A percentile compares a stretch with the other conserved stretches of the same genome.
These are phyloP conservation scores for Garra rufa DNA, from an alignment of 2,113 vertebrate species.

Conservation along the genomic window DNA sequence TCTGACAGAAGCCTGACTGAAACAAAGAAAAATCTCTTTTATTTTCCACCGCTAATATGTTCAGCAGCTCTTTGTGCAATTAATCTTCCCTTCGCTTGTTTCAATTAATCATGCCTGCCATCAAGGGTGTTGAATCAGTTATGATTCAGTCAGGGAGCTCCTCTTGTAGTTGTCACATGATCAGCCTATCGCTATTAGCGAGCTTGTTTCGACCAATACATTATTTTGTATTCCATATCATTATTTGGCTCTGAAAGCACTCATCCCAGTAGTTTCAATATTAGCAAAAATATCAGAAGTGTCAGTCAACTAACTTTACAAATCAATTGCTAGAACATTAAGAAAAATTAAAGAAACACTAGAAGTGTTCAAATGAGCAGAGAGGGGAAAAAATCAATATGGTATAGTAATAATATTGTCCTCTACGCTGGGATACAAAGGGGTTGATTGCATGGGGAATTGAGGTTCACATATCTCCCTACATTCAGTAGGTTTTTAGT, in stretches of 20 bases:
- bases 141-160: background rate
- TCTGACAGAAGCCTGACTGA: background rate
- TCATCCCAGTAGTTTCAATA: background rate
- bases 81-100: conserved; percentile 69
- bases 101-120: conserved; percentile 67
- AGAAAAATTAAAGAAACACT: background rate
- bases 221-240: background rate
- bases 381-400: background rate
- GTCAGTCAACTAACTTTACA: background rate
- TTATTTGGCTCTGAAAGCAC: background rate
- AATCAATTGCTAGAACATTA: background rate
- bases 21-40: background rate
- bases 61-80: conserved; percentile 62
- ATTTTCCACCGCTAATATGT: conserved; percentile 26
- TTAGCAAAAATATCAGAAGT: conserved; percentile 5
- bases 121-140: conserved; percentile 43
- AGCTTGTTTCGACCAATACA: background rate
- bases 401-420: conserved; percentile 54
- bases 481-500: conserved; percentile 51
- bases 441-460: conserved; percentile 61
- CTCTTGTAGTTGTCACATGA: conserved; percentile 23
- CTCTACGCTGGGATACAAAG: conserved; percentile 54
- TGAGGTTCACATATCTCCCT: conserved; percentile 60
- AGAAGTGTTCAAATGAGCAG: background rate
- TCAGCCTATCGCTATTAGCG: background rate